These are phyloP conservation scores for Apoda limacodes DNA, from an alignment of 2,888 invertebrate genomes.

Conservation along the genomic window DNA sequence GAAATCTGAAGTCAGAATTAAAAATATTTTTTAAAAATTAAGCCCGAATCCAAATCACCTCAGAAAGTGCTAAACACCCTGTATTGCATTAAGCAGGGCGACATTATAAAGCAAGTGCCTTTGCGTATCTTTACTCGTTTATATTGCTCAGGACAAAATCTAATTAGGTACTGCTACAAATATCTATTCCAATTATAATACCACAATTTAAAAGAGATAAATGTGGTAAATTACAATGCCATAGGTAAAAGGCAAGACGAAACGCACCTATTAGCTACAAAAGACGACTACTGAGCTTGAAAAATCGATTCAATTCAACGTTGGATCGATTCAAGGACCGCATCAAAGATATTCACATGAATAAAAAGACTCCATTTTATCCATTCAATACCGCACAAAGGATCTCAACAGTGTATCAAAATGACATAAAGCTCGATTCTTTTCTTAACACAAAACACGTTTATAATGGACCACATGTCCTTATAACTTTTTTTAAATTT, in stretches of 20 bases:
- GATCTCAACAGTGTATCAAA: slow-evolving; percentile 63
- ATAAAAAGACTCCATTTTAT: slow-evolving; percentile 47
- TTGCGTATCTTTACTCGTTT: too few species aligned
- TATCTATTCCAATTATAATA: slow-evolving; percentile 24
- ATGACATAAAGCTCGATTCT: slow-evolving; percentile 63
- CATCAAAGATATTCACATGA: slow-evolving; percentile 45
- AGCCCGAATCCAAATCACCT: too few species aligned
- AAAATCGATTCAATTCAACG: slow-evolving; percentile 64
- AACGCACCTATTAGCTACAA: slow-evolving; percentile 52
- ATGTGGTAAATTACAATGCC: slow-evolving; percentile 42
- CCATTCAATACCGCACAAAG: slow-evolving; percentile 50
- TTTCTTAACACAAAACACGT: slow-evolving; percentile 48
- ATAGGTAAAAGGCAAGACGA: slow-evolving; percentile 35
- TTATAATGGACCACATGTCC: slow-evolving; percentile 59
- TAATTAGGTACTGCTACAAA: too few species aligned
- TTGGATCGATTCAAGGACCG: slow-evolving; percentile 40
- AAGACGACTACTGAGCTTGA: slow-evolving; percentile 62
- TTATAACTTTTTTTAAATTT: slow-evolving; percentile 35
- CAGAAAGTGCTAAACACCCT: too few species aligned
- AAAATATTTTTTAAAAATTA: too few species aligned
- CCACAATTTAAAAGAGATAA: slow-evolving; percentile 29
- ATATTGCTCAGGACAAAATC: too few species aligned
- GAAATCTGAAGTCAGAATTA: too few species aligned
- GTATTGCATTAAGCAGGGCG: too few species aligned
- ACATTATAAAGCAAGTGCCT: too few species aligned